These are phyloP conservation scores for Bellardia pandia DNA, from an alignment of 2,888 invertebrate genomes.

Conservation along the genomic window DNA sequence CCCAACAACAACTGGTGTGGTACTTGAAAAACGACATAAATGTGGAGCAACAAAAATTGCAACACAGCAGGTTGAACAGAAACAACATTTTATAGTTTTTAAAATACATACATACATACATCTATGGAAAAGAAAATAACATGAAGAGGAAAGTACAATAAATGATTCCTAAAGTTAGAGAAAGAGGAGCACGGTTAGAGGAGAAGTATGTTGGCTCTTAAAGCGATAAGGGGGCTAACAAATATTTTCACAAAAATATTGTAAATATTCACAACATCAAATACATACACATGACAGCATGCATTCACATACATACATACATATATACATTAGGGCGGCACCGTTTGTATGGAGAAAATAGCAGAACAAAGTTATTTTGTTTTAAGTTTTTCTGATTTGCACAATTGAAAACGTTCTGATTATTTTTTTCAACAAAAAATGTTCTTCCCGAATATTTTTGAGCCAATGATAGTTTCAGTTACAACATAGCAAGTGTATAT, in stretches of 20 bases:
- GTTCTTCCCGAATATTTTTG: too few species aligned
- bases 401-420: too few species aligned
- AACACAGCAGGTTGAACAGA: conserved; percentile 23
- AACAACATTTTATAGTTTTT: conserved; percentile 8
- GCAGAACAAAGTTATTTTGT: too few species aligned
- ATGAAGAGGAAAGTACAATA: background rate
- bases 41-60: conserved; percentile 35
- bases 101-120: background rate
- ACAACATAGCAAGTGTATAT: too few species aligned
- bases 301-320: background rate
- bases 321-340: too few species aligned
- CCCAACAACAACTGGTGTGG: conserved; percentile 4
- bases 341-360: too few species aligned
- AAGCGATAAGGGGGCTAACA: conserved; percentile 40
- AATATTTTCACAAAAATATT: conserved; percentile 52
- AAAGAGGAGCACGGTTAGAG: background rate
- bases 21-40: conserved; percentile 28
- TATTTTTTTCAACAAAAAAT: too few species aligned
- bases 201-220: conserved; percentile 26
- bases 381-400: too few species aligned
- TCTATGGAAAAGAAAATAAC: background rate
- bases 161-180: background rate
- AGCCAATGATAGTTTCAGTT: too few species aligned
- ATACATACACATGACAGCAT: background rate
- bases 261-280: conserved; percentile 23